Percentiles rank a stretch among this genome's conserved stretches.
Conservation (phyloP, 2,888 invertebrate genomes). For the Cheilosia pagana region DNA sequence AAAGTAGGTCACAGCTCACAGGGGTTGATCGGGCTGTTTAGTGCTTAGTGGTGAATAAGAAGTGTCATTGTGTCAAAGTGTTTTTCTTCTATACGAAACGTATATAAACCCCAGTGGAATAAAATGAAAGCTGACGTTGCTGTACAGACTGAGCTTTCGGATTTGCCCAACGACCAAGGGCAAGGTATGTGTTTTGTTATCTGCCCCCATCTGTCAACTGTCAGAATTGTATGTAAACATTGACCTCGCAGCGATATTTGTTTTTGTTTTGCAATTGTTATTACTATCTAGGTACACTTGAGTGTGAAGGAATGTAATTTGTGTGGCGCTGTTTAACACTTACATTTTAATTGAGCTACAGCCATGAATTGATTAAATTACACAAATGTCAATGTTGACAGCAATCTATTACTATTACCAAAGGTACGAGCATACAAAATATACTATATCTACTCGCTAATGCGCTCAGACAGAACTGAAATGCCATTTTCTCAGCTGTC, state of each 20-base stretch:
- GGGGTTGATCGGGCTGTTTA: slow-evolving; percentile 28
- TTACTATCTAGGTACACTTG: background rate
- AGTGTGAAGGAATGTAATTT: background rate
- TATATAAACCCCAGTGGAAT: slow-evolving; percentile 5
- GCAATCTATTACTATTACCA: background rate
- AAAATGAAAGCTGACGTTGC: slow-evolving; percentile 81
- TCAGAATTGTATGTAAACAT: slow-evolving; percentile 54
- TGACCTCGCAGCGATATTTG: slow-evolving; percentile 46
- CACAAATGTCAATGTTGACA: slow-evolving; percentile 29
- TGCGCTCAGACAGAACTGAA: slow-evolving; percentile 19
- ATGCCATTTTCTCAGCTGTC: slow-evolving; percentile 31
- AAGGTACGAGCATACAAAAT: background rate
- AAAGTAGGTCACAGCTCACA: slow-evolving; percentile 54
- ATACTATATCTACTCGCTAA: background rate
- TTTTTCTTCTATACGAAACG: background rate
- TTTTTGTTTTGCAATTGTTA: slow-evolving; percentile 19
- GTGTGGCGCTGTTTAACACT: background rate
- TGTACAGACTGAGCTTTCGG: slow-evolving; percentile 82
- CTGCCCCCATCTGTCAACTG: slow-evolving; percentile 58
- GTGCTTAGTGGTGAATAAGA: background rate
- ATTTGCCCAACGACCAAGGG: slow-evolving; percentile 77
- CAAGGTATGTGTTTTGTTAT: slow-evolving; percentile 64
- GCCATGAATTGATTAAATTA: slow-evolving; percentile 42
- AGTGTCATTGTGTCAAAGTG: slow-evolving; percentile 20
- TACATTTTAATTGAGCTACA: slow-evolving; percentile 1